Evolutionary conservation across 2,888 invertebrate genomes (phyloP), one percentile per base, ranked within the genome.

Genomic region (Operophtera brumata): DNA sequence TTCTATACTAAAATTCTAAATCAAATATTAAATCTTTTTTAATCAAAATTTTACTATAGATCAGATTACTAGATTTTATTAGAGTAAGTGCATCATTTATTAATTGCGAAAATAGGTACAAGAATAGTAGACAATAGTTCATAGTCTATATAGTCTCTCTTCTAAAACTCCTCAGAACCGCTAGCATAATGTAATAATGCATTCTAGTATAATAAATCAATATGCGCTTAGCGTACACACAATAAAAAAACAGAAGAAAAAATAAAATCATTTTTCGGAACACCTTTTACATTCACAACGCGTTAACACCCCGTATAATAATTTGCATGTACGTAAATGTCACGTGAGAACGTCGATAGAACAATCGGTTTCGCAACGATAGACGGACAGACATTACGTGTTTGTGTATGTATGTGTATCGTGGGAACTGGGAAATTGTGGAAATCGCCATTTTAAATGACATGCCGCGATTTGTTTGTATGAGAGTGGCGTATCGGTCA

Each of bases 371-470:
- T 68, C 68, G 67, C 60, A 66, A 67, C 62, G 64, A 51, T 51
- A 59, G 59, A 63, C 65, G 58, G 57, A 60, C 63, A 54, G 47
- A 65, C 61, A 64, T 65, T 51, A 56, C 51, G 47, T 25, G 36
- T 26, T 20, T 34, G 3, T n/a, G 34, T 58, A 48, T 57, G 49
- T 56, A 64, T 65, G 47, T 64, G 59, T 64, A 62, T 57, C 66
- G 66, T 67, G 66, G 64, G 67, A 67, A 69, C 62, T 64, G 65
- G 67, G 63, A 66, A 69, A 69, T 67, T 56, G 59, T 65, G 62
- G 65, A 67, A 67, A 67, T 59, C 62, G 59, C 58, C 50, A 54
- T 60, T 55, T 63, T 57, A 66, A 69, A 69, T 68, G 66, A 69
- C 66, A 67, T 50, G 52, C 59, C 47, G 47, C 42, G 52, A 57